Base-by-base conservation (phyloP, 2,797 vertebrate species). In the Phyllotis vaccarum region DNA sequence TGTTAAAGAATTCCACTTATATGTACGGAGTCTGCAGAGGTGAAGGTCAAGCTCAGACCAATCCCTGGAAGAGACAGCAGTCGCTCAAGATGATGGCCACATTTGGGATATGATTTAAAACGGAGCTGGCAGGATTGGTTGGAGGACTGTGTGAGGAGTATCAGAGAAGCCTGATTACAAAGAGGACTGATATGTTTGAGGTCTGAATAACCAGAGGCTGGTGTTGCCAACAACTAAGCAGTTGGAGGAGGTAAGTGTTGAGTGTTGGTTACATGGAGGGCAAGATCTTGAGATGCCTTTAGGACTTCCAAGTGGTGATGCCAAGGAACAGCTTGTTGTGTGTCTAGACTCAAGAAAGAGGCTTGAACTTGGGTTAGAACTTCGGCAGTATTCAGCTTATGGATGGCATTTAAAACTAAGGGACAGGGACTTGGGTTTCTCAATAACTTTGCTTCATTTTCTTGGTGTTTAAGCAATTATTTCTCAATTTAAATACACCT, bases 381-480 rank as follows among this genome's bases (percentile, higher is more conserved):
- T 87, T 92, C 58, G 70, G 46, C 12, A 76, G 16, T 70, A 49
- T 27, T 89, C 27, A 92, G 80, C 6, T 62, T 87, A 64, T 22
- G 6, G 46, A 75, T 80, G 8, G 22, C 0, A 49, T 76, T 88
- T 93, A 90, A 83, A 93, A 46, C 72, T 34, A 72, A 85, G 58
- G 89, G 27, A 49, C 34, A 86, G 68, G n/a, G 60, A 43, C 43
- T 46, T 62, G 3, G n/a, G 90, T 96, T 94, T 58, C 52, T 46
- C 62, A 88, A 16, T 52, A 80, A 81, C 70, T 93, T 19, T 0
- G 1, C 76, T 76, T 52, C 10, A 64, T 60, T 72, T 3, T 40
- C 31, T 90, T 40, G 29, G 0, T 74, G 13, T 94, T 96, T 90
- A 80, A 80, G 74, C 85, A 66, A 89, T 94, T 22, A n/a, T 95